phyloP scores from a whole-genome alignment of 2,888 invertebrate genomes.

The Chironomus riparius region DNA sequence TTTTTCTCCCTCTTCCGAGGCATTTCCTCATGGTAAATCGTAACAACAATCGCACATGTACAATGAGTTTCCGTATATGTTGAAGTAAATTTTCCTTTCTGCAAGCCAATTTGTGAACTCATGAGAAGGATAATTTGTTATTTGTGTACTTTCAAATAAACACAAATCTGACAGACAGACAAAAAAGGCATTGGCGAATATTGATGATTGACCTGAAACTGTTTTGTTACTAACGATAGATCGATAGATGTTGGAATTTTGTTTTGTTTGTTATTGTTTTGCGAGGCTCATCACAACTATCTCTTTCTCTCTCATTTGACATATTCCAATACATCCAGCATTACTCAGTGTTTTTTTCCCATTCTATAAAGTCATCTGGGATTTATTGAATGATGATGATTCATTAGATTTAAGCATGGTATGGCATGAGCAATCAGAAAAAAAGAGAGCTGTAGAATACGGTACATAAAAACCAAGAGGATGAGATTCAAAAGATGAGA shows the following conservation, averaged over 20 bases:
- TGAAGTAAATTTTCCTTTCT: too few relatives aligned
- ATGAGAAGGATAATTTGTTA: too few relatives aligned
- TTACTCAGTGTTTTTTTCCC: neutral
- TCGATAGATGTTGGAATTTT: neutral
- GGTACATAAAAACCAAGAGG: neutral
- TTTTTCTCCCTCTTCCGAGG: too few relatives aligned
- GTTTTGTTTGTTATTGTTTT: too few relatives aligned
- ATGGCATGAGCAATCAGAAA: slow-evolving; percentile 11
- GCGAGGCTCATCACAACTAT: neutral
- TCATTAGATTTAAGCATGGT: slow-evolving; percentile 9
- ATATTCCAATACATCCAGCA: neutral
- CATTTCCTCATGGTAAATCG: too few relatives aligned
- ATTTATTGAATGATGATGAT: slow-evolving; percentile 28
- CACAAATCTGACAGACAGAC: too few relatives aligned
- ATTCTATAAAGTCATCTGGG: slow-evolving; percentile 26
- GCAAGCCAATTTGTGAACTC: too few relatives aligned
- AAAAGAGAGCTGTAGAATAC: neutral
- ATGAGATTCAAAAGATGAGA: neutral
- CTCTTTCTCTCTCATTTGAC: neutral
- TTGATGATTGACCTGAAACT: slow-evolving; percentile 14
- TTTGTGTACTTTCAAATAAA: too few relatives aligned
- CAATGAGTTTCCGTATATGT: too few relatives aligned
- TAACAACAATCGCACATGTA: too few relatives aligned
- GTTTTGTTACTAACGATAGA: neutral
- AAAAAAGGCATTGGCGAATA: neutral